Evolutionary conservation across 92 coral and sea anemone species (phyloP).

Genomic region (Pocillopora grandis): DNA sequence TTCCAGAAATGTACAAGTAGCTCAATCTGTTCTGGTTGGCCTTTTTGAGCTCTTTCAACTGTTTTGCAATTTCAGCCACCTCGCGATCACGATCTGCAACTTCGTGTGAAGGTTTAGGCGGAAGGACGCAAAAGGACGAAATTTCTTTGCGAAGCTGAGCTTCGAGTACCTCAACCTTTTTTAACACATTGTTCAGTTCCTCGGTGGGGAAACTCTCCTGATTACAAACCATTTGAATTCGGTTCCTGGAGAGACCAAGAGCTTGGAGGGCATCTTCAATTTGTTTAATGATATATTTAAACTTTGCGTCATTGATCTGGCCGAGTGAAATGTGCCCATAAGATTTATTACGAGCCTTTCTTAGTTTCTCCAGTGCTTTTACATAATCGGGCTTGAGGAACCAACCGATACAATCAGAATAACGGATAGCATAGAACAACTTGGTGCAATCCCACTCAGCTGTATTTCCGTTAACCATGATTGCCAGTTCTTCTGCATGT

Average conservation of each 20-base stretch:
- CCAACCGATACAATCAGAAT: constrained; percentile 32
- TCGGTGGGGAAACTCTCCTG: constrained; percentile 40
- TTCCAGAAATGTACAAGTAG: constrained; percentile 8
- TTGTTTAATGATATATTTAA: constrained; percentile 13
- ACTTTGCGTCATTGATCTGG: constrained; percentile 21
- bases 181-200: constrained; percentile 11
- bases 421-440: constrained; percentile 60
- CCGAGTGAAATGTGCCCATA: constrained; percentile 49
- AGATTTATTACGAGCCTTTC: constrained; percentile 38
- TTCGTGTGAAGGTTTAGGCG: constrained; percentile 13
- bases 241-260: constrained; percentile 15
- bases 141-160: neutral
- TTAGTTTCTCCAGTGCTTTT: constrained; percentile 28
- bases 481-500: neutral
- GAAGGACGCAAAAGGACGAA: neutral
- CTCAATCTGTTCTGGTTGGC: constrained; percentile 1
- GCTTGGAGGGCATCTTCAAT: neutral
- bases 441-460: constrained; percentile 65
- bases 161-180: constrained; percentile 12
- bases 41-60: neutral
- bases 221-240: constrained; percentile 32
- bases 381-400: neutral
- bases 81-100: constrained; percentile 2
- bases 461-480: constrained; percentile 40
- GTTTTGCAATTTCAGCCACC: constrained; percentile 2